phyloP scores from a whole-genome alignment of 2,113 vertebrate species.

The Elanus axillaris region DNA sequence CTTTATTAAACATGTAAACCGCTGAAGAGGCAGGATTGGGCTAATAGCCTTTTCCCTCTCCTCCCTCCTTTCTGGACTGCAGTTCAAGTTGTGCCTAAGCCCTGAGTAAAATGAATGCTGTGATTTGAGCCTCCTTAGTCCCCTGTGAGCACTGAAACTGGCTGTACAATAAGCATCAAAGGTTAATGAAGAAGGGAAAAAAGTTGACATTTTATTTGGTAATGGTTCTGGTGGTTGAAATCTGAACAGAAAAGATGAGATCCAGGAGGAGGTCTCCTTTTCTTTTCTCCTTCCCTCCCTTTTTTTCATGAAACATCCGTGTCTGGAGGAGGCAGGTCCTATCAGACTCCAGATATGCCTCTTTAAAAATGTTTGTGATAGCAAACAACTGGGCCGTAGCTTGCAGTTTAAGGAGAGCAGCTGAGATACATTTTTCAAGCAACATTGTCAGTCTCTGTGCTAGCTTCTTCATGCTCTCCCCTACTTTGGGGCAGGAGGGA shows the following conservation, averaged over 20 bases:
- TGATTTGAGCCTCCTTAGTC: constrained; percentile 24
- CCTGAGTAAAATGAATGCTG: constrained; percentile 31
- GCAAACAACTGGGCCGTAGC: background rate
- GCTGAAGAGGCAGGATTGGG: constrained; percentile 54
- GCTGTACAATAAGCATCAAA: constrained; percentile 56
- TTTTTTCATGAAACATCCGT: accelerated
- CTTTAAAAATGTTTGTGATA: background rate
- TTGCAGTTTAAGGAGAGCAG: background rate
- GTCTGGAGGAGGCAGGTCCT: background rate
- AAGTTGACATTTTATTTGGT: constrained; percentile 59
- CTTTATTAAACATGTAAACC: constrained; percentile 58
- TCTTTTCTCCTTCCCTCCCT: background rate
- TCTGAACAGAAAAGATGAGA: background rate
- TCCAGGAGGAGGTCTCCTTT: background rate
- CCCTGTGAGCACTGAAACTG: constrained; percentile 29
- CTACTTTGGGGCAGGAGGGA: background rate
- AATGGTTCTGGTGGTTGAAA: constrained; percentile 20
- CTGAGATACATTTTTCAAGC: constrained; percentile 10
- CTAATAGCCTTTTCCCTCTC: constrained; percentile 28
- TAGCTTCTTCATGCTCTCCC: background rate
- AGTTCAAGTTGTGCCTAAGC: constrained; percentile 9
- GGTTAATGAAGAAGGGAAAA: constrained; percentile 56
- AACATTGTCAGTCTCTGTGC: background rate
- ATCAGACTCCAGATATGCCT: background rate
- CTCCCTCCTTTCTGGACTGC: background rate